phyloP scores from a whole-genome alignment of 2,888 invertebrate genomes.

The Augochlorella aurata region DNA sequence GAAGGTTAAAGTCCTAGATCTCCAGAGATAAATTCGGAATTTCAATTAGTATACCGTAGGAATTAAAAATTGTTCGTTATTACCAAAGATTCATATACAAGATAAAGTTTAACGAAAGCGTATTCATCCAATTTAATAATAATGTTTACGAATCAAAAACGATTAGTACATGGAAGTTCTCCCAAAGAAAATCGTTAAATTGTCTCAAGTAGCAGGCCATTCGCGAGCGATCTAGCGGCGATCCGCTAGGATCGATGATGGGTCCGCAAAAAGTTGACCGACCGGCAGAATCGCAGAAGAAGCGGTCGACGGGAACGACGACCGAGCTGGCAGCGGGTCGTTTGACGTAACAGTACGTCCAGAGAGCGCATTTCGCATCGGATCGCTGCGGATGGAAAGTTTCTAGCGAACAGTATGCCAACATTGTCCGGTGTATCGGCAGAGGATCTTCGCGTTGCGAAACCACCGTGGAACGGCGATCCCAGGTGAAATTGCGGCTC shows the following conservation, averaged over 20 bases:
- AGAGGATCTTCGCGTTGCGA: conserved; percentile 41
- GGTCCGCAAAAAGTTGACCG: conserved; percentile 17
- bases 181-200: neutral
- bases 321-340: conserved; percentile 28
- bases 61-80: too few species aligned
- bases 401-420: conserved; percentile 11
- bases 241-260: conserved; percentile 24
- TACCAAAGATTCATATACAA: too few species aligned
- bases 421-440: conserved; percentile 30
- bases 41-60: too few species aligned
- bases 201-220: neutral
- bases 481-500: conserved; percentile 13
- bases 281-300: conserved; percentile 25
- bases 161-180: too few species aligned
- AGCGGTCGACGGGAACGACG: conserved; percentile 39
- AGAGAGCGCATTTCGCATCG: conserved; percentile 25
- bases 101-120: too few species aligned
- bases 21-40: too few species aligned
- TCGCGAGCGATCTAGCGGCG: conserved; percentile 1
- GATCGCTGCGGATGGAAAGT: conserved; percentile 50
- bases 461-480: conserved; percentile 18
- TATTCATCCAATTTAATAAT: too few species aligned
- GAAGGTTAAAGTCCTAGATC: too few species aligned
- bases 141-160: too few species aligned
- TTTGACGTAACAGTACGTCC: conserved; percentile 46